A percentile compares a stretch with the other conserved stretches of the same genome.
phyloP scores from a whole-genome alignment of 2,888 invertebrate genomes.

The Gari tellinella region DNA sequence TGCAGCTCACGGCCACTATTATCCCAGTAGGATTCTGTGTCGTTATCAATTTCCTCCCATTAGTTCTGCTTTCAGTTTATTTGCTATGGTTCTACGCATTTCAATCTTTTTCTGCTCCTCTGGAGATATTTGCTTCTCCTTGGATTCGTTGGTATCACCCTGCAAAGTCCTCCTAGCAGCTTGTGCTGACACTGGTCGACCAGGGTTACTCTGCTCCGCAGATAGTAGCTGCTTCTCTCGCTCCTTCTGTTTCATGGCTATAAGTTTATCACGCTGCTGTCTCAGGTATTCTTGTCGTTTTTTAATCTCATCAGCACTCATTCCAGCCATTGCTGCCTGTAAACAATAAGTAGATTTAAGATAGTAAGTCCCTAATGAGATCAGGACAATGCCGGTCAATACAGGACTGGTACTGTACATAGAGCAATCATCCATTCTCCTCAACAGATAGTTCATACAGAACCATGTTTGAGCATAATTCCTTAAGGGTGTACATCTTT shows the following conservation, averaged over 20 bases:
- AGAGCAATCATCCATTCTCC: no score
- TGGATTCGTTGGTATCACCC: constrained; percentile 24
- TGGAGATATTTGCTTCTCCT: constrained; percentile 53
- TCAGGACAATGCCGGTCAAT: no score
- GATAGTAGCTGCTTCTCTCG: constrained; percentile 91
- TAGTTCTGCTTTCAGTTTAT: constrained; percentile 93
- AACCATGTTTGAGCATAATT: no score
- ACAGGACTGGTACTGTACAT: no score
- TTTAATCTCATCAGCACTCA: constrained; percentile 79
- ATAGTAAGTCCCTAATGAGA: no score
- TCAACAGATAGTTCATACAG: no score
- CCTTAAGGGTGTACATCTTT: no score
- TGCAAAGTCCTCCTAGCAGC: constrained; percentile 89
- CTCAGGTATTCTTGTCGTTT: constrained; percentile 92
- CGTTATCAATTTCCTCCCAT: constrained; percentile 86
- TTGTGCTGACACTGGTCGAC: constrained; percentile 90
- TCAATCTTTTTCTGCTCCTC: constrained; percentile 88
- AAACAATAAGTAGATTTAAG: no score
- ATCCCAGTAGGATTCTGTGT: no score
- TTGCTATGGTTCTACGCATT: constrained; percentile 92
- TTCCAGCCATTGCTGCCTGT: constrained; percentile 77
- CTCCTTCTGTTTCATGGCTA: constrained; percentile 94
- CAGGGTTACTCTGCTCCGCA: constrained; percentile 86
- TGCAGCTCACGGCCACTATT: no score
- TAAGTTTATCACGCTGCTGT: constrained; percentile 94